phyloP scores from a whole-genome alignment of 2,797 vertebrate genomes.

The Tapera naevia region DNA sequence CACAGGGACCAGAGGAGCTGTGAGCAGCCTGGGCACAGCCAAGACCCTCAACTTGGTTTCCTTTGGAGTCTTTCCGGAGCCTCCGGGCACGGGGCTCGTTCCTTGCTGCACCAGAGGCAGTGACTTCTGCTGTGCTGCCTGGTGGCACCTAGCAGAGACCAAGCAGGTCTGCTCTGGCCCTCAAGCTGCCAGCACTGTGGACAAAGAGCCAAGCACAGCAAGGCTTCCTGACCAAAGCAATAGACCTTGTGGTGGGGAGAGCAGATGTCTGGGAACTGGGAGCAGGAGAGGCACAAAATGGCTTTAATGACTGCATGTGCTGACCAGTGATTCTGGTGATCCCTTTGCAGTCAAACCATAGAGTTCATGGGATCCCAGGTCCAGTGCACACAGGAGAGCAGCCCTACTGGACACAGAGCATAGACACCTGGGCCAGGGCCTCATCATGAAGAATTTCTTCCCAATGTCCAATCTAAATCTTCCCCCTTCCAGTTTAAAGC shows the following conservation, averaged over 20 bases:
- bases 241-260: not conserved
- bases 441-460: too few species aligned
- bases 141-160: not conserved
- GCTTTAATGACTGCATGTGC: not conserved
- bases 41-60: not conserved
- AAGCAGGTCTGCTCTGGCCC: not conserved
- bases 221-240: not conserved
- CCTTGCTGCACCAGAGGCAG: not conserved
- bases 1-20: fast-evolving
- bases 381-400: too few species aligned
- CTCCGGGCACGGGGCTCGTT: too few species aligned
- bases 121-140: not conserved
- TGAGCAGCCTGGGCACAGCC: not conserved
- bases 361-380: not conserved
- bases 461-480: too few species aligned
- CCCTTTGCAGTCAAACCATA: not conserved
- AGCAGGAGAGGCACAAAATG: not conserved
- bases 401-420: too few species aligned
- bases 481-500: too few species aligned
- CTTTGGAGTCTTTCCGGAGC: not conserved
- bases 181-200: not conserved
- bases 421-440: too few species aligned
- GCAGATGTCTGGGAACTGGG: too few species aligned
- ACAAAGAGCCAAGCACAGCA: not conserved
- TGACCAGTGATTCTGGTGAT: too few species aligned